Evolutionary conservation across 1,140 invertebrate species (phyloP).

Genomic region (Saccostrea echinata): DNA sequence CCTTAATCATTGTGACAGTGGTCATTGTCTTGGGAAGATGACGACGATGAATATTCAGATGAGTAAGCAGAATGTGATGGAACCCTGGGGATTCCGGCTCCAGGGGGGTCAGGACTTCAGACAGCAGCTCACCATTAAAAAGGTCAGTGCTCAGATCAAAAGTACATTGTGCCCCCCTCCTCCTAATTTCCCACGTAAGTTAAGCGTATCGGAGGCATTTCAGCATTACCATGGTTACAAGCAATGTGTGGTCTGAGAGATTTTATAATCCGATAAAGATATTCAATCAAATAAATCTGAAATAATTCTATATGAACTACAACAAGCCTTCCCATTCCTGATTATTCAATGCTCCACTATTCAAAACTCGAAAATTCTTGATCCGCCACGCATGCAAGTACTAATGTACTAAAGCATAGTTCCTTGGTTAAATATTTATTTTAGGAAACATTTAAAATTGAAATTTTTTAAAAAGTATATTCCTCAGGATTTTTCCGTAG

Average conservation of each 20-base stretch:
- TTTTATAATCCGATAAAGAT: background rate
- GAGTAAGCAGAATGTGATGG: slow-evolving; percentile 85
- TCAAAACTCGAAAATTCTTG: too few species aligned
- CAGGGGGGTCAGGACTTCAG: slow-evolving; percentile 96
- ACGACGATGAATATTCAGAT: slow-evolving; percentile 59
- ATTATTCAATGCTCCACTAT: too few species aligned
- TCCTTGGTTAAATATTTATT: too few species aligned
- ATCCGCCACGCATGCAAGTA: too few species aligned
- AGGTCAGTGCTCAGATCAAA: slow-evolving; percentile 84
- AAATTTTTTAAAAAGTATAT: too few species aligned
- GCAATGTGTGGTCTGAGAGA: background rate
- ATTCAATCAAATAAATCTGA: too few species aligned
- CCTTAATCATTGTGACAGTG: background rate
- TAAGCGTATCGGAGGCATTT: background rate
- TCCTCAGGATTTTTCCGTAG: too few species aligned
- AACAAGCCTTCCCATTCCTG: too few species aligned
- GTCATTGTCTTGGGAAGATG: slow-evolving; percentile 41
- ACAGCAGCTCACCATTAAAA: slow-evolving; percentile 92
- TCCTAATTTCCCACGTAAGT: background rate
- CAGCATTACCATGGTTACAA: too few species aligned
- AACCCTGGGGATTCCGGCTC: slow-evolving; percentile 94
- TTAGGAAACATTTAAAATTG: too few species aligned
- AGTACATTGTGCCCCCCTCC: background rate
- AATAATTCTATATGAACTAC: too few species aligned
- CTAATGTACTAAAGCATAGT: too few species aligned